These are phyloP conservation scores for Acrobasis repandana DNA, from an alignment of 2,888 invertebrate species.

Conservation along the genomic window DNA sequence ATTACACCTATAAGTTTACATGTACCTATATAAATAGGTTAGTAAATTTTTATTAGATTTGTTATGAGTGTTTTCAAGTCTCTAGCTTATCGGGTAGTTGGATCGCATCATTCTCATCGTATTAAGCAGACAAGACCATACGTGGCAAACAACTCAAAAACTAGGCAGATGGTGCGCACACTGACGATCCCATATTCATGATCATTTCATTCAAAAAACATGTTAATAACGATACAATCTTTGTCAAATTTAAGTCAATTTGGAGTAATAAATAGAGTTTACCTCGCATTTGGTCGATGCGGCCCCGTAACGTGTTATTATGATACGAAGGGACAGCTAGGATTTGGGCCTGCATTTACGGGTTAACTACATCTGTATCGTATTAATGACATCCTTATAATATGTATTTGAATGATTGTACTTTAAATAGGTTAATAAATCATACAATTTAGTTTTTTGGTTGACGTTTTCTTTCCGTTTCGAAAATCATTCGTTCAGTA, in stretches of 20 bases:
- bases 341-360: constrained; percentile 36
- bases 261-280: constrained; percentile 78
- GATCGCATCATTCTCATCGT: no score
- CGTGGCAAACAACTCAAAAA: background rate
- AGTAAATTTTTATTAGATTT: no score
- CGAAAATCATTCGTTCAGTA: no score
- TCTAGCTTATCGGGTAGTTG: no score
- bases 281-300: constrained; percentile 79
- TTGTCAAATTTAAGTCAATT: constrained; percentile 80
- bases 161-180: background rate
- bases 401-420: constrained; percentile 31
- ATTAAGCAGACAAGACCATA: no score
- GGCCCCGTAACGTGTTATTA: constrained; percentile 70
- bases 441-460: constrained; percentile 11
- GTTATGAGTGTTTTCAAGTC: no score
- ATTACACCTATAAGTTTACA: no score
- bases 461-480: background rate
- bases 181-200: constrained; percentile 10
- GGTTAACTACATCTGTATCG: constrained; percentile 34
- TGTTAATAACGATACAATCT: constrained; percentile 69
- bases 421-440: constrained; percentile 30
- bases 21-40: no score
- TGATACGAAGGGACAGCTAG: constrained; percentile 47
- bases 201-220: constrained; percentile 57
- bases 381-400: constrained; percentile 36